Percentiles rank a stretch among this genome's conserved stretches.
Evolutionary conservation across 1,140 invertebrate species (phyloP).

Genomic region (Pemphigus obesinymphae): DNA sequence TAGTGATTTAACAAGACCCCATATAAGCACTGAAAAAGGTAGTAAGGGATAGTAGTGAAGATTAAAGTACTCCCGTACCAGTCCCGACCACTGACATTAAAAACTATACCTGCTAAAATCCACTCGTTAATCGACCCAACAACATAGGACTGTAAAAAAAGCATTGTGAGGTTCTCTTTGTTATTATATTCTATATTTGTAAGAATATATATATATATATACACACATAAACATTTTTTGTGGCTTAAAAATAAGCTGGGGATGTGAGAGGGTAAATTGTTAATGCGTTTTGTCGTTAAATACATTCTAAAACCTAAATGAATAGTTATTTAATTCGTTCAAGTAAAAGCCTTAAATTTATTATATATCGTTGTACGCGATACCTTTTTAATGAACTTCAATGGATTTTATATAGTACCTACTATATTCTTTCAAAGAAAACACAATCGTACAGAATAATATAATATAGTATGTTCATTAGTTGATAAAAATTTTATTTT

Average conservation of each 20-base stretch:
- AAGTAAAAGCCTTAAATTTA: background rate
- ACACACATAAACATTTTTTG: background rate
- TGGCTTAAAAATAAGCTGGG: background rate
- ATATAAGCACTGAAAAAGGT: background rate
- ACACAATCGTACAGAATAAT: no score
- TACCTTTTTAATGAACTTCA: background rate
- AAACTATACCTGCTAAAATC: conserved; percentile 25
- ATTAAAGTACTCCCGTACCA: background rate
- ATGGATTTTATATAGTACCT: background rate
- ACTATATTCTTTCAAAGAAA: background rate
- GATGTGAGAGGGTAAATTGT: background rate
- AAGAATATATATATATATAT: background rate
- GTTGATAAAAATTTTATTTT: no score
- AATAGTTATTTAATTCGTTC: background rate
- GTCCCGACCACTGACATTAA: background rate
- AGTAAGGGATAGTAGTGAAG: background rate
- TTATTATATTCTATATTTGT: background rate
- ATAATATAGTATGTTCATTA: no score
- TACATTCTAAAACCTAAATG: background rate
- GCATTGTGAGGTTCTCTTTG: background rate
- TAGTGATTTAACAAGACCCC: background rate
- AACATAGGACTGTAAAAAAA: background rate
- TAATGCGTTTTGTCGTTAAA: conserved; percentile 34
- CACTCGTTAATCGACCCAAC: conserved; percentile 38
- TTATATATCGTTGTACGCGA: background rate